Evolutionary conservation across 2,888 invertebrate species (phyloP), one percentile per base, ranked within the genome.

Genomic region (Ferdinandea cuprea): DNA sequence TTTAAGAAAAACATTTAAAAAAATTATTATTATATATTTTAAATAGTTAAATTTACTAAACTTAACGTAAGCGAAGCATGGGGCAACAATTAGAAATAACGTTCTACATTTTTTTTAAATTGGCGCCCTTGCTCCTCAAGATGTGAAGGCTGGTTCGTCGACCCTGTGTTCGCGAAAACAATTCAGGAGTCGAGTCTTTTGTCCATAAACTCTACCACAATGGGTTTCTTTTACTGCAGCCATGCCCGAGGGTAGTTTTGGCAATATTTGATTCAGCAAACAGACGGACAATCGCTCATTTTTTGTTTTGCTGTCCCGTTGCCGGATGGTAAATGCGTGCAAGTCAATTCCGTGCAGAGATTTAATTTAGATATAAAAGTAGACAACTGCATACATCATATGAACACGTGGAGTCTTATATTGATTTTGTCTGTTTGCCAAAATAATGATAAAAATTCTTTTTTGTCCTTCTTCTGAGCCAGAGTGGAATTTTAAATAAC

Each of bases 351-450:
- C 68, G 54, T 72, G 28, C 83, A 78, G 83, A 78, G 83, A 83
- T 83, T 83, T 68, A 83, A 83, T 83, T 83, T 78, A 68, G 78
- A 78, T 83, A 78, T 58, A 76, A 65, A 46, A 48, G 72, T 78
- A 83, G 83, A 83, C 83, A 73, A 83, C 73, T 66, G 71, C 71
- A 76, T 59, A 77, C 61, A 72, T 72, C 66, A 78, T 52, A 30
- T 63, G 68, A 56, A 63, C 83, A 78, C 83, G 78, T 78, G 72
- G 63, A 78, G 68, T 58, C 50, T 50, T 37, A 28, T 83, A 83
- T 83, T 83, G 83, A 83, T 83, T 83, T 83, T 83, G 83, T 78
- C 58, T 58, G 72, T 78, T 83, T 83, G 83, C 83, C 83, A 83
- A 83, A 83, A 83, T 83, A 68, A 68, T 35, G 44, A 32, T 58